Evolutionary conservation across 92 coral and sea anemone genomes (phyloP).

Genomic region (Epizoanthus ramosus): DNA sequence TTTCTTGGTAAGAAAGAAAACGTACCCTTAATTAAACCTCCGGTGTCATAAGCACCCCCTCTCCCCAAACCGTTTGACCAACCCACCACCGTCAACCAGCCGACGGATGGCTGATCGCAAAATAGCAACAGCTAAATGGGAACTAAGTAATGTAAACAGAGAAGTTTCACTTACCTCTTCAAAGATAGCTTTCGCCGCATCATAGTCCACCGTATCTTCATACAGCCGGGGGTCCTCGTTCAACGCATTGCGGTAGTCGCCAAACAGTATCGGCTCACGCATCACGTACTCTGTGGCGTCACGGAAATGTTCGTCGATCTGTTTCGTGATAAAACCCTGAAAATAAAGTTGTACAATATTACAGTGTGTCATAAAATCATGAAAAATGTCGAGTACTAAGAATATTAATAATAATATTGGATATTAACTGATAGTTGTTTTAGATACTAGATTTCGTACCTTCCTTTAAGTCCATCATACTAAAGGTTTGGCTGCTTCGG

Average conservation of each 20-base stretch:
- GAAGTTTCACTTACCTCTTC: conserved; percentile 81
- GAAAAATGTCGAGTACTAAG: neutral
- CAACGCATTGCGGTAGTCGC: conserved; percentile 95
- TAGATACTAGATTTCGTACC: no score
- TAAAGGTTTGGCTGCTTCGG: no score
- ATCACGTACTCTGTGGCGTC: conserved; percentile 69
- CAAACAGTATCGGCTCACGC: conserved; percentile 96
- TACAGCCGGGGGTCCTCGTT: conserved; percentile 94
- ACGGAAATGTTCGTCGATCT: conserved; percentile 80
- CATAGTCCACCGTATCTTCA: conserved; percentile 97
- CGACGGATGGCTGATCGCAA: neutral
- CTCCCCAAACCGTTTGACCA: neutral
- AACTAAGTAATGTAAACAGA: no score
- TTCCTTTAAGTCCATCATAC: no score
- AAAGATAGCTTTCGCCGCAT: conserved; percentile 94
- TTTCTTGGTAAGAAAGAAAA: no score
- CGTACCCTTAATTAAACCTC: no score
- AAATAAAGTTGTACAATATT: neutral
- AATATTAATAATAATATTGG: neutral
- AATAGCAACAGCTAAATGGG: neutral
- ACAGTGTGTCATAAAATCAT: neutral
- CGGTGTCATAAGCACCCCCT: neutral
- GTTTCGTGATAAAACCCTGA: conserved; percentile 82
- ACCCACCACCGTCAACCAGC: neutral
- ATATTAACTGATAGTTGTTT: no score